Percentiles rank a stretch among this genome's conserved stretches.
Evolutionary conservation across 2,113 vertebrate genomes (phyloP).

Genomic region (Bombycilla garrulus): DNA sequence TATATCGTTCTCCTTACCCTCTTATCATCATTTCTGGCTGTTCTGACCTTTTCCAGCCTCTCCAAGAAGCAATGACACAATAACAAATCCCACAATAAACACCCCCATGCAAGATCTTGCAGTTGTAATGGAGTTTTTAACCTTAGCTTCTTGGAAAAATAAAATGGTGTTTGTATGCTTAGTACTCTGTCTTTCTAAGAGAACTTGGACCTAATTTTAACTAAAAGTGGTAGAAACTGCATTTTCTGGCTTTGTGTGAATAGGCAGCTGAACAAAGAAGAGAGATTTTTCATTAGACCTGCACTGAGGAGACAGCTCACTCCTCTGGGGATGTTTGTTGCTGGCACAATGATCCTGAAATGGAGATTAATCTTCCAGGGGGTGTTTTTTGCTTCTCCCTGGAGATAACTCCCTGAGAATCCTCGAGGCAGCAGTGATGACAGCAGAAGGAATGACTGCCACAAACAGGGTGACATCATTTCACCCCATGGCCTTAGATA

Average conservation of each 20-base stretch:
- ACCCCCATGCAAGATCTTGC: fast-evolving
- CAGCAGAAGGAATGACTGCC: neutral
- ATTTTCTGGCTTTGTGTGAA: neutral
- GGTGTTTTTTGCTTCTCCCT: neutral
- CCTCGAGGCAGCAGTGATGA: neutral
- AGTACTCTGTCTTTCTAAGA: neutral
- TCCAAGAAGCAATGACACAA: neutral
- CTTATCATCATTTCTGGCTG: neutral
- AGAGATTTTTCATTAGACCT: neutral
- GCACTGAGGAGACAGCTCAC: neutral
- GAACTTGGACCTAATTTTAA: neutral
- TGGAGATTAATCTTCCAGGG: neutral
- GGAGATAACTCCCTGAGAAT: neutral
- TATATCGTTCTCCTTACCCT: neutral
- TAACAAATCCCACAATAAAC: neutral
- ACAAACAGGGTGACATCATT: neutral
- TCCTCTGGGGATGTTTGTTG: neutral
- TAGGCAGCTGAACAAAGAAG: neutral
- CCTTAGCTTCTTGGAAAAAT: neutral
- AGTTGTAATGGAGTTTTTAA: fast-evolving
- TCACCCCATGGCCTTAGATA: neutral
- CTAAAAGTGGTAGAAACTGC: neutral
- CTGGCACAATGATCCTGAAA: neutral
- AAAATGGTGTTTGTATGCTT: neutral
- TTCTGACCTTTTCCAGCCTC: neutral